Conservation (phyloP, 2,888 invertebrate species). For the Ecdyonurus torrentis region DNA sequence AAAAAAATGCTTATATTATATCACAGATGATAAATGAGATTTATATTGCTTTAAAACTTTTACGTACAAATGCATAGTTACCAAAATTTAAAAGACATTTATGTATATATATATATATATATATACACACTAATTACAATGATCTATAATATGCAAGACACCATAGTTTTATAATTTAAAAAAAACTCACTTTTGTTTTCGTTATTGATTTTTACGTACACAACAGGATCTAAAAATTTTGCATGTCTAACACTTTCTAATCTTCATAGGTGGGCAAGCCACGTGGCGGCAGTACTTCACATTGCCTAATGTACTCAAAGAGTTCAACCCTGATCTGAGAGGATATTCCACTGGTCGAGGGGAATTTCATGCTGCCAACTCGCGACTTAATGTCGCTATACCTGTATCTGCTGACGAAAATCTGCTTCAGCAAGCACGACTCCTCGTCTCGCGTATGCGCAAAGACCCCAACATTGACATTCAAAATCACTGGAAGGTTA, state of each 20-base stretch:
- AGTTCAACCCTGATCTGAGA: constrained; percentile 48
- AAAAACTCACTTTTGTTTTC: no score
- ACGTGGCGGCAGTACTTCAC: constrained; percentile 52
- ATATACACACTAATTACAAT: no score
- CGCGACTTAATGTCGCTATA: constrained; percentile 51
- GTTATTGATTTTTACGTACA: no score
- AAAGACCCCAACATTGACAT: constrained; percentile 40
- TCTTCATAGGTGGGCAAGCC: constrained; percentile 44
- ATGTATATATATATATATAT: no score
- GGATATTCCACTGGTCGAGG: constrained; percentile 59
- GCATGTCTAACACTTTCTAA: no score
- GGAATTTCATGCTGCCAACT: constrained; percentile 25
- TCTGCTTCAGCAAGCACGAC: constrained; percentile 49
- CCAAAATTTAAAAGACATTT: no score
- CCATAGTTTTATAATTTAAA: no score
- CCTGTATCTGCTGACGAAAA: constrained; percentile 57
- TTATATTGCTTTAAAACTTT: no score
- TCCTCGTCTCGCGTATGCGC: constrained; percentile 46
- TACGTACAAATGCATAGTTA: no score
- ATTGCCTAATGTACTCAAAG: constrained; percentile 53
- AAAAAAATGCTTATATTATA: no score
- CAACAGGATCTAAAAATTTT: not conserved
- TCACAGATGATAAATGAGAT: no score
- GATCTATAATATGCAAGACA: no score
- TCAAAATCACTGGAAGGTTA: constrained; percentile 50